These are phyloP conservation scores for Lateolabrax maculatus DNA, from an alignment of 2,797 vertebrate genomes.

Conservation along the genomic window DNA sequence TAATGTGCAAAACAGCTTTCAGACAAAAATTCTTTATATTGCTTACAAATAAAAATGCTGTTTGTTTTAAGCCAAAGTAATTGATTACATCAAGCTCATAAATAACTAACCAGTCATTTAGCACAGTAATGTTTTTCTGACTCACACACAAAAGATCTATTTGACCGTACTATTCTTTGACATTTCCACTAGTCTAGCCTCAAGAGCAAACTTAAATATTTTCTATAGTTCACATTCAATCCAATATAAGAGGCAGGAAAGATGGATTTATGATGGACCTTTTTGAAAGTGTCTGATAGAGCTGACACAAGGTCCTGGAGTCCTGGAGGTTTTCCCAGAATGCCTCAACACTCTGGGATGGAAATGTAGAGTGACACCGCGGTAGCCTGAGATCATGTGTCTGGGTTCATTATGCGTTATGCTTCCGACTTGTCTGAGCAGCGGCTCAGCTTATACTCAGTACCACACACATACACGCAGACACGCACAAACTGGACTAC, in stretches of 20 bases:
- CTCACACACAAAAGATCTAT: neutral
- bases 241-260: slow-evolving; percentile 19
- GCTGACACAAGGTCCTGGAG: slow-evolving; percentile 23
- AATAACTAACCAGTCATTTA: neutral
- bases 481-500: slow-evolving; percentile 7
- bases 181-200: neutral
- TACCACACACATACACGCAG: neutral
- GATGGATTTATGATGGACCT: slow-evolving; percentile 46
- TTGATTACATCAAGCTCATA: neutral
- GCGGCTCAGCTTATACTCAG: neutral
- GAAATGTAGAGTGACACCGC: slow-evolving; percentile 59
- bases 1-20: neutral
- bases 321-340: slow-evolving; percentile 56
- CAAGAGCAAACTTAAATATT: slow-evolving; percentile 1
- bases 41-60: neutral
- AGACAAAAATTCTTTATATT: neutral
- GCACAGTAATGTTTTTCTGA: neutral
- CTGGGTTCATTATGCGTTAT: slow-evolving; percentile 49
- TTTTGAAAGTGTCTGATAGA: slow-evolving; percentile 42
- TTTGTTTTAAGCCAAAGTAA: neutral
- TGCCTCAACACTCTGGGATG: slow-evolving; percentile 45
- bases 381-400: slow-evolving; percentile 60
- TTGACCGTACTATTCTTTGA: neutral
- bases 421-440: slow-evolving; percentile 32
- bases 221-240: slow-evolving; percentile 27